phyloP scores from a whole-genome alignment of 2,797 vertebrate species.

The Dipus sagitta region DNA sequence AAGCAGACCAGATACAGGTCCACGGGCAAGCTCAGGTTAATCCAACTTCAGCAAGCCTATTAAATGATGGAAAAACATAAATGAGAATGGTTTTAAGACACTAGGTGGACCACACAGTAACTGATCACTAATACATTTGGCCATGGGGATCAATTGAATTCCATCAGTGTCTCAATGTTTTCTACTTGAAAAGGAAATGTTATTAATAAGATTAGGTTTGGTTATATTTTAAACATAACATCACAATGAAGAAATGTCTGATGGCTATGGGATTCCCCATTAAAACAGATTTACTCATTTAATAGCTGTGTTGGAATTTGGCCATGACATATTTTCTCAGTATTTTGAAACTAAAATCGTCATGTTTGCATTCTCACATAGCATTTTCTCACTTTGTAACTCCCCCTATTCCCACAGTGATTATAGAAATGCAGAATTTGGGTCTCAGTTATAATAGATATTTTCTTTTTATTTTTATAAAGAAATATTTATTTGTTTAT shows the following conservation, averaged over 20 bases:
- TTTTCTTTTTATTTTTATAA: too few relatives aligned
- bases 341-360: background rate
- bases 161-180: background rate
- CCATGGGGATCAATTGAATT: background rate
- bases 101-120: background rate
- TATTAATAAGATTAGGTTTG: background rate
- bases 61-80: background rate
- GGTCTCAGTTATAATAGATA: background rate
- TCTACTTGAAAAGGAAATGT: background rate
- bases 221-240: constrained; percentile 44
- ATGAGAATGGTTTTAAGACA: background rate
- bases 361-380: background rate
- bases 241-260: constrained; percentile 30
- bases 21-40: background rate
- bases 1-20: background rate
- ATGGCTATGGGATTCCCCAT: background rate
- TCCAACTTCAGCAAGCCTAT: background rate
- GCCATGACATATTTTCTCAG: background rate
- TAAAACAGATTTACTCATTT: constrained; percentile 59
- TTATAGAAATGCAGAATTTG: background rate
- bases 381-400: background rate
- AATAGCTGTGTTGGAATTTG: constrained; percentile 32
- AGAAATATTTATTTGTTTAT: too few relatives aligned
- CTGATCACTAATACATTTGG: background rate
- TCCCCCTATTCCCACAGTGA: background rate